phyloP scores from a whole-genome alignment of 2,797 vertebrate species.

The Fistularia commersonii region DNA sequence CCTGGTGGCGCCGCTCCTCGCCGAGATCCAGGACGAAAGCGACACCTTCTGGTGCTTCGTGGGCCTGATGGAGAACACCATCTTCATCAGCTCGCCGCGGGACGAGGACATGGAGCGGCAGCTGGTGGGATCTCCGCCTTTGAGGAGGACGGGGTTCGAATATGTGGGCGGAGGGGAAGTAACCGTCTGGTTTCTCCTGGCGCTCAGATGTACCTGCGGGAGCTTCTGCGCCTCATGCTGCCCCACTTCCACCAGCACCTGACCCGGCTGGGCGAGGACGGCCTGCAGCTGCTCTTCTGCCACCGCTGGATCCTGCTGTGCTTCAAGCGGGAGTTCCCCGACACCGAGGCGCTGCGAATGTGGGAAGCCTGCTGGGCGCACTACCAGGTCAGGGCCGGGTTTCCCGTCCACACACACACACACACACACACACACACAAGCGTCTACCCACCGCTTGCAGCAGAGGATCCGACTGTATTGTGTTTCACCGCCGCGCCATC shows the following conservation, averaged over 20 bases:
- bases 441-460: too few species aligned
- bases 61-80: constrained; percentile 97
- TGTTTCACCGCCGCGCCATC: too few species aligned
- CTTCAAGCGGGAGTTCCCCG: constrained; percentile 95
- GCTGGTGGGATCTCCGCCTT: constrained; percentile 75
- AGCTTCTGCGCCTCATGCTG: constrained; percentile 90
- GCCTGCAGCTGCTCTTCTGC: constrained; percentile 96
- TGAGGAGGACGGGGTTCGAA: too few species aligned
- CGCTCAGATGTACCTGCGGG: constrained; percentile 89
- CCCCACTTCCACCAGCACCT: constrained; percentile 90
- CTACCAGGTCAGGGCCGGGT: constrained; percentile 85
- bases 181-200: constrained; percentile 3
- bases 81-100: constrained; percentile 94
- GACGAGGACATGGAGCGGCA: constrained; percentile 98
- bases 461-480: too few species aligned
- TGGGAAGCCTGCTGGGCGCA: constrained; percentile 99
- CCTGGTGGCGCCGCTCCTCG: constrained; percentile 94
- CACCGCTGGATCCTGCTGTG: constrained; percentile 98
- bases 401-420: background rate
- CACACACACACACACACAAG: background rate
- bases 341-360: constrained; percentile 91
- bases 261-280: constrained; percentile 87
- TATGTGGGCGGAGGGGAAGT: background rate
- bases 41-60: constrained; percentile 99
- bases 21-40: constrained; percentile 93